Conservation (phyloP, 2,888 invertebrate genomes). For the Yponomeuta cagnagella region DNA sequence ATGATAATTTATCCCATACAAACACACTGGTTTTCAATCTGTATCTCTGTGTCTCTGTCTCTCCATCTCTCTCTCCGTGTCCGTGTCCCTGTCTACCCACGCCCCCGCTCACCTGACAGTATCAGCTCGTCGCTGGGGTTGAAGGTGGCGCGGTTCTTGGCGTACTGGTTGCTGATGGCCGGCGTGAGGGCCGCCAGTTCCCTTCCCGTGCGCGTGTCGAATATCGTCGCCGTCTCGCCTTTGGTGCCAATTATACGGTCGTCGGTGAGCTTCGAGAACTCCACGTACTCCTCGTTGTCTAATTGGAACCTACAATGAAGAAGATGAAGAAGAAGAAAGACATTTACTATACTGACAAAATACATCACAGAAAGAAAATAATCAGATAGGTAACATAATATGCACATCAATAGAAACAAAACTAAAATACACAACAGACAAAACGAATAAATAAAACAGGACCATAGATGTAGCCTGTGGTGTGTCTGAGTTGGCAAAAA, state of each 20-base stretch:
- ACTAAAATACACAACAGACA: too few relatives aligned
- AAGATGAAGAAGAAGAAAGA: neutral
- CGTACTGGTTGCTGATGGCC: constrained; percentile 92
- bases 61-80: too few relatives aligned
- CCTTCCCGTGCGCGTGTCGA: constrained; percentile 89
- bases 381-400: too few relatives aligned
- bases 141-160: constrained; percentile 95
- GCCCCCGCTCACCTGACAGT: constrained; percentile 77
- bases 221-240: constrained; percentile 88
- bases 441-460: too few relatives aligned
- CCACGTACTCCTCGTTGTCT: constrained; percentile 91
- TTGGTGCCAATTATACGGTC: constrained; percentile 94
- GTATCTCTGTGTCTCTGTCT: too few relatives aligned
- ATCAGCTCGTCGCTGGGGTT: constrained; percentile 95
- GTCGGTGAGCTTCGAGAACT: constrained; percentile 90
- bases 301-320: constrained; percentile 77
- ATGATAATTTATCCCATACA: too few relatives aligned
- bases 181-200: constrained; percentile 85
- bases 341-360: neutral
- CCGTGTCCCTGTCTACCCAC: too few relatives aligned
- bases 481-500: too few relatives aligned
- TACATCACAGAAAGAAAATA: neutral
- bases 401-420: too few relatives aligned
- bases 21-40: too few relatives aligned
- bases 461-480: too few relatives aligned